Base-by-base conservation (phyloP, 2,797 vertebrate species). In the Scleropages formosus region DNA sequence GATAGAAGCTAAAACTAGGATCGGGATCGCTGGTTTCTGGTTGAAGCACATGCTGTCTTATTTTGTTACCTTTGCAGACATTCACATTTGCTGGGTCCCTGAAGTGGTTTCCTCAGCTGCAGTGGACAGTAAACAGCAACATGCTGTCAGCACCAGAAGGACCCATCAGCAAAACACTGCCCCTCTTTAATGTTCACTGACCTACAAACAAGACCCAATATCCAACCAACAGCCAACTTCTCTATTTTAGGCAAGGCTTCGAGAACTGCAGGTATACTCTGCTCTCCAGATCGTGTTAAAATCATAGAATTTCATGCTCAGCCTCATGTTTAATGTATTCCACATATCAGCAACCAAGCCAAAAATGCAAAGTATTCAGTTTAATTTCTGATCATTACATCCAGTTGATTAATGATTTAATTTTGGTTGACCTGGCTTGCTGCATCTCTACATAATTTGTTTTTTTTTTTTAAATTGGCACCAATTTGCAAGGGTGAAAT, bases 321-420 rank as follows among this genome's bases (percentile, higher is more conserved):
- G 6, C 31, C 39, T 6, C 31, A 6, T 31, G 31, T 31, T 39
- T 2, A 31, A 2, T 39, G 6, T 39, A 31, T 39, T 2, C 31
- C 31, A 39, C 2, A 39, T 6, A 39, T 39, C 31, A 39, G 6
- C 39, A 39, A 39, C 2, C 2, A 39, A 39, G 39, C 2, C 2
- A 39, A 39, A 39, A 39, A 56, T 1, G 53, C 11, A 56, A 51
- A 51, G 53, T 11, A 1, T 56, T 56, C 18, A 18, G n/a, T 49
- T 12, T 68, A 20, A 46, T 12, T n/a, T n/a, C 65, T 49, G 65
- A 46, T 12, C 68, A 20, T 49, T 39, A 12, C 65, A 11, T 68
- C 20, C 22, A 68, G 15, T 68, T 47, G 46, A 68, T 68, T 68
- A 49, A 68, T 68, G 44, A 68, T 49, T 68, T 20, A 68, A 24